Conservation (phyloP, 1,140 invertebrate genomes). For the Aphelinus certus region DNA sequence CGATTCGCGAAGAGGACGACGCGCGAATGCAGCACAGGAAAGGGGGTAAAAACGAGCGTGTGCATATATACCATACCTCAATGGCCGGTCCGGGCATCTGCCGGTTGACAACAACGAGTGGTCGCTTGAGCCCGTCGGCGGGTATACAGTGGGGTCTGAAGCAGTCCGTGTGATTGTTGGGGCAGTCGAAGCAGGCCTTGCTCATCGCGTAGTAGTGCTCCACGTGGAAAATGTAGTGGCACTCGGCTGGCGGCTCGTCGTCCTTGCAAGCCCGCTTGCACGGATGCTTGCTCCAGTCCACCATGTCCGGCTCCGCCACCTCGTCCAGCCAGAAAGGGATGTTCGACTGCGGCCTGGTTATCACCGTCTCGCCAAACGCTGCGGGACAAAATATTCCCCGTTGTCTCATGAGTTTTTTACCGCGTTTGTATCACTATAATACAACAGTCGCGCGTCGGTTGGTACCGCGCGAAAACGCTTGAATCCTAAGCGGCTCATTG, state of each 20-base stretch:
- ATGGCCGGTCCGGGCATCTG: conserved; percentile 87
- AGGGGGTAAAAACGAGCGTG: no score
- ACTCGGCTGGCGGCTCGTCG: conserved; percentile 70
- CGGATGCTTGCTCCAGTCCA: conserved; percentile 42
- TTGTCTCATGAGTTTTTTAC: background rate
- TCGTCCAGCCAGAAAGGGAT: conserved; percentile 16
- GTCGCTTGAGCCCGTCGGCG: conserved; percentile 79
- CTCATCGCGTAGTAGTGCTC: conserved; percentile 86
- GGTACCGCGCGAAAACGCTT: no score
- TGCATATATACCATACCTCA: conserved; percentile 69
- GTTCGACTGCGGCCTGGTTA: background rate
- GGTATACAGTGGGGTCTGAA: conserved; percentile 80
- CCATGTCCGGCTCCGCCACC: background rate
- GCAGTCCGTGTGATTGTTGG: conserved; percentile 80
- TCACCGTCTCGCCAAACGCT: background rate
- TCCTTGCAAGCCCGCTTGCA: conserved; percentile 68
- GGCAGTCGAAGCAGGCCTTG: conserved; percentile 89
- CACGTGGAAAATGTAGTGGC: conserved; percentile 76
- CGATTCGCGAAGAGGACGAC: no score
- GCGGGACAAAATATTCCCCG: background rate
- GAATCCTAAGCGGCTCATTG: no score
- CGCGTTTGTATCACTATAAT: no score
- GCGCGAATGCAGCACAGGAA: no score
- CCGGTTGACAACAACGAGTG: conserved; percentile 83
- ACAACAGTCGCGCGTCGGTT: no score